Base-by-base conservation (phyloP, 2,113 vertebrate species). In the Zeus faber region DNA sequence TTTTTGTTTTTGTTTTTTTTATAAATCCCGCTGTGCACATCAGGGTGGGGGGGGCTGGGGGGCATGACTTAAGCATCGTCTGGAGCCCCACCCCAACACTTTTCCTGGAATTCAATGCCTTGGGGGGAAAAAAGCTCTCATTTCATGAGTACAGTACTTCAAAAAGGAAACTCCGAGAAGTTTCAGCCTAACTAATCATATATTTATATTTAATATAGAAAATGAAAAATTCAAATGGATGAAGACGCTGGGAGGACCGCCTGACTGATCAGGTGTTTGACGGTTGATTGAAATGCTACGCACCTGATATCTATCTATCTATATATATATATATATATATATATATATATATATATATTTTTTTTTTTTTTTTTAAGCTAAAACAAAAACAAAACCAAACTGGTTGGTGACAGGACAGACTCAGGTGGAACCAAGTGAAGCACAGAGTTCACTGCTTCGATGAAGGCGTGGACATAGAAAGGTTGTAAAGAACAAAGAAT, bases 101-200 rank as follows among this genome's bases (percentile, higher is more conserved):
- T 77, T 80, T 81, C 80, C 74, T 76, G 77, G 82, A 79, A 83
- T 80, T 83, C 80, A 84, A 80, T 85, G 83, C 77, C 75, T 66
- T 81, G 76, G 70, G 20, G 76, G 6, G 44, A 49, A 76, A 61
- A 85, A 84, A 84, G 77, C 79, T 83, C 86, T 87, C 86, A 90
- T 87, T 88, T 86, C 61, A 89, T 86, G 86, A 90, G 86, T 85
- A 88, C 87, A 90, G 87, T 88, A 88, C 82, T 86, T 87, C 79
- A 75, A 79, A 79, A 83, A 68, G 71, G 77, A 83, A 84, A 81
- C 72, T 37, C 33, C 3, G 21, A 44, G 10, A 44, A 2, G 8
- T 20, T 81, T 81, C 82, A 79, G 75, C 74, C 79, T 77, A 62
- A 82, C 70, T 44, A 70, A 44, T 44, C 21, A 21, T 37, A 37